phyloP scores from a whole-genome alignment of 2,888 invertebrate species.

The Pyrocoelia pectoralis region DNA sequence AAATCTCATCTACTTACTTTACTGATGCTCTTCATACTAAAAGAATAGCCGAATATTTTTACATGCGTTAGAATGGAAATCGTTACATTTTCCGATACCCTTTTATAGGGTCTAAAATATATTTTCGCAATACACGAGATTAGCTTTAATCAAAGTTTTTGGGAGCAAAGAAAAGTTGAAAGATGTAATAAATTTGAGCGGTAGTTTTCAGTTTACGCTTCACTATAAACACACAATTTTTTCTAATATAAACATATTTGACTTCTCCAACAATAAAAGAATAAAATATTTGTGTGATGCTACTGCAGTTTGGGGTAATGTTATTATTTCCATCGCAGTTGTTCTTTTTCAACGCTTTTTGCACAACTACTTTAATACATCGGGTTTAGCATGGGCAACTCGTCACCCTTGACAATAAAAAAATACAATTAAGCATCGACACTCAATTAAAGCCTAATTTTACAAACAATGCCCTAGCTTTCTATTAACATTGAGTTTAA shows the following conservation, averaged over 20 bases:
- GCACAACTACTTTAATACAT: constrained; percentile 38
- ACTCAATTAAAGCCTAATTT: background rate
- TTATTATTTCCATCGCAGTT: constrained; percentile 45
- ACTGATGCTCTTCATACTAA: constrained; percentile 26
- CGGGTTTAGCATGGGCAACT: constrained; percentile 37
- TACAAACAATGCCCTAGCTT: background rate
- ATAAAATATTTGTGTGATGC: constrained; percentile 39
- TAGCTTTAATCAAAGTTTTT: constrained; percentile 1
- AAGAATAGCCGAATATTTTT: constrained; percentile 44
- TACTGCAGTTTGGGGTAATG: constrained; percentile 43
- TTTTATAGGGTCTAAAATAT: constrained; percentile 22
- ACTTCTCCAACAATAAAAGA: constrained; percentile 37
- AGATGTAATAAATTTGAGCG: background rate
- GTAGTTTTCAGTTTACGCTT: background rate
- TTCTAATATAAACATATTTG: constrained; percentile 34
- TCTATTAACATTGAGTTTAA: background rate
- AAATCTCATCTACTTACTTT: constrained; percentile 20
- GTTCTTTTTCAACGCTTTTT: constrained; percentile 40
- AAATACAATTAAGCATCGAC: background rate
- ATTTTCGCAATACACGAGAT: background rate
- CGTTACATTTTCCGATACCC: constrained; percentile 37
- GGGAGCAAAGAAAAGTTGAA: background rate
- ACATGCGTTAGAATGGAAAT: constrained; percentile 42
- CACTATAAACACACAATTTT: constrained; percentile 2
- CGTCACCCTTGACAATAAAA: constrained; percentile 7